Conservation (phyloP, 2,797 vertebrate species). For the Rhabdomys pumilio region DNA sequence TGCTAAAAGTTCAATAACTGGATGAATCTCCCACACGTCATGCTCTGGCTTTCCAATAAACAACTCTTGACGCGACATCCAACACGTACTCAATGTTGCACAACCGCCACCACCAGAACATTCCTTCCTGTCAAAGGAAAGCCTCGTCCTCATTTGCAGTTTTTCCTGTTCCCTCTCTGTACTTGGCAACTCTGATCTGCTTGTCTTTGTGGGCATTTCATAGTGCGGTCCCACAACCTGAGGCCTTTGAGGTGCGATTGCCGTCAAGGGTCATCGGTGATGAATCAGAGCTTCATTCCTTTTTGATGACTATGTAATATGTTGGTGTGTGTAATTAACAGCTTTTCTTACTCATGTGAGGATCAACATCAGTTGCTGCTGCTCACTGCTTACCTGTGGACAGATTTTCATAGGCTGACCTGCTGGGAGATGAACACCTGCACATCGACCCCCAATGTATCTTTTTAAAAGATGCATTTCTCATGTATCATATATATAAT, state of each 20-base stretch:
- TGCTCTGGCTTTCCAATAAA: neutral
- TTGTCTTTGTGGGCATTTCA: neutral
- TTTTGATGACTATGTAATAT: constrained; percentile 8
- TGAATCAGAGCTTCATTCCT: neutral
- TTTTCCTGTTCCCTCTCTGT: neutral
- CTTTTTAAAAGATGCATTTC: neutral
- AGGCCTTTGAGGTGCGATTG: neutral
- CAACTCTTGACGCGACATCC: neutral
- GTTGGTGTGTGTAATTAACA: neutral
- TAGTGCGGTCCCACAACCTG: neutral
- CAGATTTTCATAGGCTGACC: neutral
- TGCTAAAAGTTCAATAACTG: neutral
- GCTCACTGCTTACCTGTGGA: neutral
- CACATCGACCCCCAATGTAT: neutral
- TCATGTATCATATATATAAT: neutral
- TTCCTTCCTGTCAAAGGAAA: neutral
- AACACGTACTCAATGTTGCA: neutral
- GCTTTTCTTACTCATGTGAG: neutral
- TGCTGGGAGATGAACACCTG: neutral
- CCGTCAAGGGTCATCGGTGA: neutral
- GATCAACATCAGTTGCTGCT: too few species aligned
- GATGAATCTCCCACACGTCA: neutral
- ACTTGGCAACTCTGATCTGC: neutral
- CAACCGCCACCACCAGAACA: neutral
- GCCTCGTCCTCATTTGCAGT: neutral